A percentile compares a stretch with the other conserved stretches of the same genome.
These are phyloP conservation scores for Crotalus adamanteus DNA, from an alignment of 2,797 vertebrate species.

Conservation along the genomic window DNA sequence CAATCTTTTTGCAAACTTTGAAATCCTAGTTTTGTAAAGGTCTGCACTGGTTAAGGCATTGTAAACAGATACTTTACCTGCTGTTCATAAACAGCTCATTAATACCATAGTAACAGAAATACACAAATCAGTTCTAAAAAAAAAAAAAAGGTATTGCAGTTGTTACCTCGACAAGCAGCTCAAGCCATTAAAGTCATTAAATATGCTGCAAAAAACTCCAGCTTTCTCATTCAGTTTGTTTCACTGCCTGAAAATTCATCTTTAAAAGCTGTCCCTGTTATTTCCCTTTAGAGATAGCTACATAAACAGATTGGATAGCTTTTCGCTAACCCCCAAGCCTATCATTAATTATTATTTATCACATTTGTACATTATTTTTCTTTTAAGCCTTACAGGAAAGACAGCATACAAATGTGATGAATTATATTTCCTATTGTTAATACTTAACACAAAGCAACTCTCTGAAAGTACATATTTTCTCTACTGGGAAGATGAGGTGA, in stretches of 20 bases:
- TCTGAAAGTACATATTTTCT: not conserved
- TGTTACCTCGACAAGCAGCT: not conserved
- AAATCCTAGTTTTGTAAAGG: conserved; percentile 7
- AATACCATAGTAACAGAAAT: not conserved
- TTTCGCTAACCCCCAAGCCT: not conserved
- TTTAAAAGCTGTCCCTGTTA: not conserved
- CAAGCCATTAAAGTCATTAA: not conserved
- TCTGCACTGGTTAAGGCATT: not conserved
- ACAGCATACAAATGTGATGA: not conserved
- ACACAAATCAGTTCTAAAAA: not conserved
- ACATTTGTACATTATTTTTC: not conserved
- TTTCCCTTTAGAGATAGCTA: not conserved
- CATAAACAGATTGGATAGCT: not conserved
- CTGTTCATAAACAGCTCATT: conserved; percentile 43
- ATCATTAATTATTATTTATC: not conserved
- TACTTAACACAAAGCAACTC: not conserved
- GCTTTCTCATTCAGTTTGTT: not conserved
- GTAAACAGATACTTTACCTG: conserved; percentile 37
- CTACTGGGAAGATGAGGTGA: not conserved
- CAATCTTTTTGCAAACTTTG: not conserved
- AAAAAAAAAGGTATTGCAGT: not conserved
- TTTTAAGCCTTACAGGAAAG: not conserved
- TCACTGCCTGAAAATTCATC: not conserved
- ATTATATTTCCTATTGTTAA: not conserved
- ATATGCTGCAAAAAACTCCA: not conserved